These are phyloP conservation scores for Drosophila tropicalis DNA, from an alignment of 1,140 invertebrate genomes.

Conservation along the genomic window DNA sequence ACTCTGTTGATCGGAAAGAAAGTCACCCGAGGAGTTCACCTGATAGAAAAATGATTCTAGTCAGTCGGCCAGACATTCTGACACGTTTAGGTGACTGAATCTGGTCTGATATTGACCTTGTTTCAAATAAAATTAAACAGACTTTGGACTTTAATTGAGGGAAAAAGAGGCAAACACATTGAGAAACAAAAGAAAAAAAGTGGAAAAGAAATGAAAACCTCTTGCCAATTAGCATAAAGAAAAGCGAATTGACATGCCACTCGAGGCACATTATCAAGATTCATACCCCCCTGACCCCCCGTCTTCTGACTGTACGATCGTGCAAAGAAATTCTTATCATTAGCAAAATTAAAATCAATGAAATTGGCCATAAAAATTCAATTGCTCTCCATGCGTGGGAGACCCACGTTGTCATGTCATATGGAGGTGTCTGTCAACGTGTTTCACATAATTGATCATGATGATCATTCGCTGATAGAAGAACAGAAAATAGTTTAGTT, in stretches of 20 bases:
- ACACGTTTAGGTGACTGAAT: slow-evolving; percentile 55
- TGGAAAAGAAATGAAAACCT: slow-evolving; percentile 66
- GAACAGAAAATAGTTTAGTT: slow-evolving; percentile 71
- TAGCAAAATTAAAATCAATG: slow-evolving; percentile 82
- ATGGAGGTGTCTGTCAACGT: slow-evolving; percentile 67
- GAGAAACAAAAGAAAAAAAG: not conserved
- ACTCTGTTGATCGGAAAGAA: slow-evolving; percentile 45
- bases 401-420: slow-evolving; percentile 23
- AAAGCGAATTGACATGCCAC: slow-evolving; percentile 76
- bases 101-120: slow-evolving; percentile 78
- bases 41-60: not conserved
- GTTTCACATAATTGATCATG: slow-evolving; percentile 71
- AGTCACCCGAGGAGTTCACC: slow-evolving; percentile 25
- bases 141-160: slow-evolving; percentile 13
- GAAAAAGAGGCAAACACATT: slow-evolving; percentile 3
- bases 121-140: slow-evolving; percentile 49
- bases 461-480: slow-evolving; percentile 30
- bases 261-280: slow-evolving; percentile 59
- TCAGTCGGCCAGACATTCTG: slow-evolving; percentile 51
- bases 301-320: slow-evolving; percentile 26
- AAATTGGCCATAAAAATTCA: slow-evolving; percentile 81
- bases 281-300: slow-evolving; percentile 25
- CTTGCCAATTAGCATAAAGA: slow-evolving; percentile 49
- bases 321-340: slow-evolving; percentile 79
- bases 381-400: slow-evolving; percentile 60